phyloP scores from a whole-genome alignment of 1,140 invertebrate species.

The Danaus plexippus region DNA sequence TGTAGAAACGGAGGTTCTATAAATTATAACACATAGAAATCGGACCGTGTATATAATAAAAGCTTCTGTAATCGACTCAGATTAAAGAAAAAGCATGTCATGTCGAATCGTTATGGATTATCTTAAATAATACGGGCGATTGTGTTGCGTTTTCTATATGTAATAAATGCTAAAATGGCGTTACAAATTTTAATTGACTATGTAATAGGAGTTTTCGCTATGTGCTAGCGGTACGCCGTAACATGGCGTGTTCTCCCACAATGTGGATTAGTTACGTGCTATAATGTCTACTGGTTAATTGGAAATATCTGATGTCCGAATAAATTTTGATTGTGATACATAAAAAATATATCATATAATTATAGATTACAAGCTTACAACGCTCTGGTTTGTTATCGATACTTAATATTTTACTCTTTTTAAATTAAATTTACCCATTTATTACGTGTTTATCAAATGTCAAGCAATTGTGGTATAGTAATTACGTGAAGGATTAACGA shows the following conservation, averaged over 20 bases:
- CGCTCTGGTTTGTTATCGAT: too few species aligned
- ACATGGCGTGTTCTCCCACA: slow-evolving; percentile 54
- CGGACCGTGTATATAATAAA: slow-evolving; percentile 43
- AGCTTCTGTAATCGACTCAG: slow-evolving; percentile 54
- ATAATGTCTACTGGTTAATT: slow-evolving; percentile 20
- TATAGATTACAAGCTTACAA: too few species aligned
- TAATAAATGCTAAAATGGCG: slow-evolving; percentile 12
- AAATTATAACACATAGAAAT: slow-evolving; percentile 52
- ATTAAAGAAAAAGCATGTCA: slow-evolving; percentile 54
- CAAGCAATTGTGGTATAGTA: too few species aligned
- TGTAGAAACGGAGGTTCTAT: slow-evolving; percentile 29
- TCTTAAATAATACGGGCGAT: slow-evolving; percentile 3
- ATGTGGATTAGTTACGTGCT: slow-evolving; percentile 38
- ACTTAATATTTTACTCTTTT: too few species aligned
- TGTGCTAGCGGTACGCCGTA: slow-evolving; percentile 20
- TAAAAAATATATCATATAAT: too few species aligned
- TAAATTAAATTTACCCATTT: too few species aligned
- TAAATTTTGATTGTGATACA: too few species aligned
- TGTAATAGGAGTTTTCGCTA: slow-evolving; percentile 30
- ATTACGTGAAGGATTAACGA: too few species aligned
- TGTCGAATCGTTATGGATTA: slow-evolving; percentile 32
- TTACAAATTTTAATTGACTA: slow-evolving; percentile 2
- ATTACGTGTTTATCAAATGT: too few species aligned
- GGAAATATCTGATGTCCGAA: neutral
- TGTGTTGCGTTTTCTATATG: slow-evolving; percentile 5